Evolutionary conservation across 2,113 vertebrate species (phyloP), one percentile per base, ranked within the genome.

Genomic region (Cnemophilus loriae): DNA sequence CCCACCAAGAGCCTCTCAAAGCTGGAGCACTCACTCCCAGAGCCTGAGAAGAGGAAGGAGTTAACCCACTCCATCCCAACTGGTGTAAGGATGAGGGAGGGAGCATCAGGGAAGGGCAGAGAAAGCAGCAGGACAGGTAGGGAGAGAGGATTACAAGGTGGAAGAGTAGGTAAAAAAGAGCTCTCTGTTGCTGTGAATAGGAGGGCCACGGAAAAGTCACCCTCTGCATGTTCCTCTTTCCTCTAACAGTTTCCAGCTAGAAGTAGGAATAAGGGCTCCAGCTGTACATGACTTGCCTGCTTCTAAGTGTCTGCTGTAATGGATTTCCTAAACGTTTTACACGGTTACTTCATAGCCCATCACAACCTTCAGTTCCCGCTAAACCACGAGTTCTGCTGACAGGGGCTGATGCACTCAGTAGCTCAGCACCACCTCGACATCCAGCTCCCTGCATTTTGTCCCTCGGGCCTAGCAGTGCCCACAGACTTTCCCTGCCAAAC

Each of bases 91-190:
- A 33, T 50, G 17, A 37, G 50, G 49, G 82, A 71, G 14, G 49
- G 52, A 78, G 24, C 42, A 46, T 3, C 3, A 15, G 10, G 42
- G 37, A 74, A 88, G 53, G 13, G 24, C 57, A 68, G 42, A 49
- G 33, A 63, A 84, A 73, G 64, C 60, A 63, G 28, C 2, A 13
- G 73, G 24, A 60, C 30, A 39, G 52, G 22, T 5, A 41, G 16
- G 32, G 21, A 69, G 23, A 39, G 53, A 41, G 9, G 19, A 33
- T 1, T 7, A 6, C 10, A n/a, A 42, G 21, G 52, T 1, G 0
- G 22, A 41, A 65, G 13, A 56, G 16, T 5, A 46, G 19, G 23
- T n/a, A 2, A 59, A 53, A 63, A 49, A 41, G 59, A 47, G 4
- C 21, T 50, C 47, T 50, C 42, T 67, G 17, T 44, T 32, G 21